These are phyloP conservation scores for Rachycentron canadum DNA, from an alignment of 2,797 vertebrate genomes.

Conservation along the genomic window DNA sequence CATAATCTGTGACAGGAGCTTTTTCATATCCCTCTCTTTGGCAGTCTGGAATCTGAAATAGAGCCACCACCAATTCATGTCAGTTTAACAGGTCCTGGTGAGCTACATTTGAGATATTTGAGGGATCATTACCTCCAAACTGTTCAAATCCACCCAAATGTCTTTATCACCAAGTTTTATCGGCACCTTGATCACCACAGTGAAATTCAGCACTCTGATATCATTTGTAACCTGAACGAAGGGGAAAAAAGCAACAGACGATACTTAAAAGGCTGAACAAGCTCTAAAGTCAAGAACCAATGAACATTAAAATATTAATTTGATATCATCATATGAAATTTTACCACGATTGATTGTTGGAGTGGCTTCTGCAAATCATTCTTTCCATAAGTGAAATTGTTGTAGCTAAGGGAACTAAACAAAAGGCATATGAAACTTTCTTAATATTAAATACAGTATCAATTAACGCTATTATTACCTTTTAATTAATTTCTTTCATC, in stretches of 20 bases:
- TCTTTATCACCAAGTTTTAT: slow-evolving; percentile 77
- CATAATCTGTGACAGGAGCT: slow-evolving; percentile 55
- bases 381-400: slow-evolving; percentile 83
- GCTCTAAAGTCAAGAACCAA: not conserved
- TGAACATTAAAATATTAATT: not conserved
- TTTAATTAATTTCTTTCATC: not conserved
- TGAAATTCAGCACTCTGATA: slow-evolving; percentile 74
- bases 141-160: slow-evolving; percentile 76
- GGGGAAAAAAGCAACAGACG: not conserved
- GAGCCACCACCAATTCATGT: not conserved
- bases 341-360: slow-evolving; percentile 85
- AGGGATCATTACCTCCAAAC: slow-evolving; percentile 66
- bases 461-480: not conserved
- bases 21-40: slow-evolving; percentile 33
- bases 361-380: slow-evolving; percentile 70
- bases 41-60: slow-evolving; percentile 78
- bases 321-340: not conserved
- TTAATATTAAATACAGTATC: not conserved
- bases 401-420: slow-evolving; percentile 85
- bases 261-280: not conserved
- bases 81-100: slow-evolving; percentile 3
- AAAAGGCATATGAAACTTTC: slow-evolving; percentile 8
- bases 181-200: slow-evolving; percentile 85
- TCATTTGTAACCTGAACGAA: slow-evolving; percentile 84
- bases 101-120: not conserved